Evolutionary conservation across 2,888 invertebrate species (phyloP), one percentile per base, ranked within the genome.

Genomic region (Smittia sp.): DNA sequence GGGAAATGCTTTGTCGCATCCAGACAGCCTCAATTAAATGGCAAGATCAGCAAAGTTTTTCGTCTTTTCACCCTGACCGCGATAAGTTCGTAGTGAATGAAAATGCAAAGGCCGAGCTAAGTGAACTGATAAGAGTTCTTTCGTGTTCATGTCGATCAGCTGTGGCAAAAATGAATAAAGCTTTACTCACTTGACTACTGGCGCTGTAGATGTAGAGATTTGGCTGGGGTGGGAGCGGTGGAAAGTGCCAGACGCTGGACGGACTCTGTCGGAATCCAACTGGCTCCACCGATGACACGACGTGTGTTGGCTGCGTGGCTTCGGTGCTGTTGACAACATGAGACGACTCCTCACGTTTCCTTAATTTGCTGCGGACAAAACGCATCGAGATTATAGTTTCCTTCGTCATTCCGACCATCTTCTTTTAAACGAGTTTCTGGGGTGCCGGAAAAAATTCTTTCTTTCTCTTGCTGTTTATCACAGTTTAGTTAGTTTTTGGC

Each of bases 351-450:
- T 93, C 92, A 78, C 92, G 88, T 85, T 93, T 93, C 80, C 92
- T 87, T 85, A 93, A 87, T 86, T 93, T 93, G 85, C 92, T 93
- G 88, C 92, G 92, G 85, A 93, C 92, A 89, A 93, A 90, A 85
- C 92, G 92, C 83, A 93, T 90, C 83, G 92, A 91, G 85, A 91
- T 90, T 89, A 92, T 88, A 81, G 91, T 91, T 83, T 90, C 91
- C 85, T 91, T 91, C 85, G 88, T 91, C 63, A 65, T 73, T 84
- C 92, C 92, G 84, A 92, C 92, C 92, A 92, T 92, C 58, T 58
- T 77, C 76, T 46, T 46, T n/a, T 15, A 58, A 58, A 58, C 24
- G 24, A 24, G 20, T 58, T 58, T 58, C 6, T 58, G 22, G n/a
- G 3, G 11, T n/a, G 18, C 22, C 22, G 9, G 18, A 58, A 58